Conservation (phyloP, 2,888 invertebrate species). For the Antheraea assamensis region DNA sequence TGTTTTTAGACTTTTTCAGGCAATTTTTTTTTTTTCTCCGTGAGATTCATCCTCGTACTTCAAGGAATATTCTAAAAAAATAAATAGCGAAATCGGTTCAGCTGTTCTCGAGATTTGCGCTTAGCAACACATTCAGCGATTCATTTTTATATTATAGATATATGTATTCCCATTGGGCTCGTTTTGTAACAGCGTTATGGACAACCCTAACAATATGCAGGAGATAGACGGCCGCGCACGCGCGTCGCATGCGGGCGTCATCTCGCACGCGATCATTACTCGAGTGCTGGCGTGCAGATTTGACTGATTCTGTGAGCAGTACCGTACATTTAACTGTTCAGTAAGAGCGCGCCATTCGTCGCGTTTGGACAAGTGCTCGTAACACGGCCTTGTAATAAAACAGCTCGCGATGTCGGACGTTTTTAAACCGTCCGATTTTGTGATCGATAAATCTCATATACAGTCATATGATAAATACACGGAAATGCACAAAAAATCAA, state of each 20-base stretch:
- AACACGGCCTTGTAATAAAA: slow-evolving; percentile 37
- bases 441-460: slow-evolving; percentile 85
- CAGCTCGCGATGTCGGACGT: slow-evolving; percentile 84
- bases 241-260: slow-evolving; percentile 63
- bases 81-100: no score
- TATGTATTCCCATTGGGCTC: background rate
- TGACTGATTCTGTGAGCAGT: background rate
- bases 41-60: no score
- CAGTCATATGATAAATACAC: slow-evolving; percentile 86
- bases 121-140: no score
- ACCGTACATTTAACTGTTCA: slow-evolving; percentile 24
- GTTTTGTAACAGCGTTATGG: background rate
- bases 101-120: no score
- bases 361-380: slow-evolving; percentile 22
- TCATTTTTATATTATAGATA: no score
- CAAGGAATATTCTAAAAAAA: no score
- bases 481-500: slow-evolving; percentile 91
- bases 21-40: no score
- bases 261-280: slow-evolving; percentile 35
- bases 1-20: no score
- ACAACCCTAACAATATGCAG: background rate
- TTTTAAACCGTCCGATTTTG: slow-evolving; percentile 83
- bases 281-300: slow-evolving; percentile 33
- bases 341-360: slow-evolving; percentile 45
- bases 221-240: slow-evolving; percentile 49